Conservation (phyloP, 1,140 invertebrate species). For the Ptiloglossa arizonensis region DNA sequence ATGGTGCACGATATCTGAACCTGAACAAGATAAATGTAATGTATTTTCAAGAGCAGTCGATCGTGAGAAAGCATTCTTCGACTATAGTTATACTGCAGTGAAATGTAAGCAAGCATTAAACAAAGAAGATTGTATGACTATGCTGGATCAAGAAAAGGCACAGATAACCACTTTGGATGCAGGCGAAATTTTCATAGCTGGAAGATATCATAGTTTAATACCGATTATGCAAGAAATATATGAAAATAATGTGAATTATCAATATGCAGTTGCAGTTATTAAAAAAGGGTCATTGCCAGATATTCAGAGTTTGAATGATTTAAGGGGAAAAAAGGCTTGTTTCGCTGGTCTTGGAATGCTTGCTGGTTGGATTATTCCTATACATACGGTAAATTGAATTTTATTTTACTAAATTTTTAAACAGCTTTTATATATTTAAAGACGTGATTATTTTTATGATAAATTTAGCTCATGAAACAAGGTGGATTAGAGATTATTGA, state of each 20-base stretch:
- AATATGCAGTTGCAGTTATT: slow-evolving; percentile 93
- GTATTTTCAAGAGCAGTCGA: slow-evolving; percentile 86
- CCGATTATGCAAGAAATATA: slow-evolving; percentile 92
- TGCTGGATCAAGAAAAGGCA: slow-evolving; percentile 89
- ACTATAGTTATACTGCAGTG: slow-evolving; percentile 84
- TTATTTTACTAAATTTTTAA: background rate
- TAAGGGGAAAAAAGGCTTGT: slow-evolving; percentile 91
- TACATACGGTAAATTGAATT: slow-evolving; percentile 86
- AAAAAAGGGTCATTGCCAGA: slow-evolving; percentile 85
- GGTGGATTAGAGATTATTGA: slow-evolving; percentile 92
- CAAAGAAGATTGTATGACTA: slow-evolving; percentile 91
- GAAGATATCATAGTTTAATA: slow-evolving; percentile 94
- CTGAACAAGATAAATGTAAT: slow-evolving; percentile 90
- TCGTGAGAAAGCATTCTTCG: slow-evolving; percentile 85
- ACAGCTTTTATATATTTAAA: slow-evolving; percentile 16
- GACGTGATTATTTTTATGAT: slow-evolving; percentile 35
- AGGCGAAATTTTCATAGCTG: slow-evolving; percentile 95
- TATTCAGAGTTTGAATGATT: slow-evolving; percentile 85
- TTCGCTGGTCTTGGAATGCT: slow-evolving; percentile 94
- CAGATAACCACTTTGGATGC: slow-evolving; percentile 94
- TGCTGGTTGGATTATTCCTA: slow-evolving; percentile 96
- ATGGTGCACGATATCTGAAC: slow-evolving; percentile 90
- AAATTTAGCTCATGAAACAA: slow-evolving; percentile 88
- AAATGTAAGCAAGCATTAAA: slow-evolving; percentile 87
- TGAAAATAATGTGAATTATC: slow-evolving; percentile 83